These are phyloP conservation scores for Enoplosus armatus DNA, from an alignment of 2,797 vertebrate species.

Conservation along the genomic window DNA sequence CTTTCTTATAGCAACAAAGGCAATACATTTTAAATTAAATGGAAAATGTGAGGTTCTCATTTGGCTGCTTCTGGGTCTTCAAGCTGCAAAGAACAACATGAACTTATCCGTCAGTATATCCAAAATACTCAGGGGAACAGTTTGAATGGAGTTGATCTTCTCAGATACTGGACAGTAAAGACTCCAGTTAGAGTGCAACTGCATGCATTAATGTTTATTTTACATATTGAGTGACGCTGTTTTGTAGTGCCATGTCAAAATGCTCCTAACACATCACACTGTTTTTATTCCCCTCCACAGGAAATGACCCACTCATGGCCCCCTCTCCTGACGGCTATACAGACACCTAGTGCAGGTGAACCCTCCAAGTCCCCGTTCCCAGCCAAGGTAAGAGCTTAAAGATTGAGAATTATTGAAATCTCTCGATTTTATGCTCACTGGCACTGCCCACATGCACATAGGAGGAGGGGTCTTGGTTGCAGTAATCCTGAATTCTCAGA, in stretches of 20 bases:
- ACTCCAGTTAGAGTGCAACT: background rate
- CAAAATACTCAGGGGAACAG: background rate
- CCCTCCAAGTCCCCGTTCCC: conserved; percentile 87
- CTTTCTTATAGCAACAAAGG: too few relatives aligned
- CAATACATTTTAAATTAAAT: background rate
- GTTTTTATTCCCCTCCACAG: conserved; percentile 75
- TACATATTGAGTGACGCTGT: background rate
- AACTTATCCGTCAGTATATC: background rate
- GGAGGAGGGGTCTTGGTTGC: background rate
- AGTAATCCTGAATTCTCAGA: background rate
- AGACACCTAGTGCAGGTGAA: conserved; percentile 87
- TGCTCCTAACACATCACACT: background rate
- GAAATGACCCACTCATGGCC: conserved; percentile 98
- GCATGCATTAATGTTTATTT: background rate
- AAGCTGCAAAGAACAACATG: too few relatives aligned
- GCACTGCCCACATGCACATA: background rate
- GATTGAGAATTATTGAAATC: background rate
- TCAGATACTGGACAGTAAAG: background rate
- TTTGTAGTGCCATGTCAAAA: background rate
- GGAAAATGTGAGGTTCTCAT: background rate
- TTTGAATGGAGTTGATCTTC: background rate
- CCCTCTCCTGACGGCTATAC: conserved; percentile 91
- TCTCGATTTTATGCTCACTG: background rate
- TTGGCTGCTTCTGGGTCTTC: too few relatives aligned
- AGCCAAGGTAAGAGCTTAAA: conserved; percentile 85